Evolutionary conservation across 2,888 invertebrate genomes (phyloP).

Genomic region (Chouioia cunea): DNA sequence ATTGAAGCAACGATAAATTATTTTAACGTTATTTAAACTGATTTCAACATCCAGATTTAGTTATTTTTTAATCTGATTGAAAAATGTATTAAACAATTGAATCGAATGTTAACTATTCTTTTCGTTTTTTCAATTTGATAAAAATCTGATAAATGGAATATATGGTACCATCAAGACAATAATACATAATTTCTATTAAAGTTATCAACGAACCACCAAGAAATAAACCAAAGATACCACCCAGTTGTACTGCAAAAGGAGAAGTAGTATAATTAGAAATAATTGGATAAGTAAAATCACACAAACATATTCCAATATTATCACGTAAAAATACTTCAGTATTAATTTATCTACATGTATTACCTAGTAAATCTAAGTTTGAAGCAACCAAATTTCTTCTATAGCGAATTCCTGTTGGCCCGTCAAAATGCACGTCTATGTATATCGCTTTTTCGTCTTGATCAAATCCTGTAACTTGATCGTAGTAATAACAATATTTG

Average conservation of each 20-base stretch:
- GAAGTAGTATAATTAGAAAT: constrained; percentile 3
- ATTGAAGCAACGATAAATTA: constrained; percentile 7
- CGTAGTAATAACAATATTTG: constrained; percentile 44
- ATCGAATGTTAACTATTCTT: not conserved
- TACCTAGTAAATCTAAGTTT: constrained; percentile 69
- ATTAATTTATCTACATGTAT: not conserved
- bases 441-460: constrained; percentile 51
- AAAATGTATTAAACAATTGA: too few relatives aligned
- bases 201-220: constrained; percentile 69
- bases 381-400: constrained; percentile 68
- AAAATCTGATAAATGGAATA: constrained; percentile 5
- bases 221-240: constrained; percentile 69
- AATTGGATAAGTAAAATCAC: not conserved
- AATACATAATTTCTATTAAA: constrained; percentile 66
- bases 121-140: not conserved
- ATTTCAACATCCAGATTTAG: too few relatives aligned
- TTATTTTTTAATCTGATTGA: too few relatives aligned
- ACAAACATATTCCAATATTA: not conserved
- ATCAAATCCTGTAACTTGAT: constrained; percentile 1
- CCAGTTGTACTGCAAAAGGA: constrained; percentile 65
- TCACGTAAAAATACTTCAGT: not conserved
- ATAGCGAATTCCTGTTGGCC: constrained; percentile 67
- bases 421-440: constrained; percentile 67
- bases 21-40: not conserved
- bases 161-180: constrained; percentile 5